These are phyloP conservation scores for Monoplex corrugatus DNA, from an alignment of 2,888 invertebrate species.

Conservation along the genomic window DNA sequence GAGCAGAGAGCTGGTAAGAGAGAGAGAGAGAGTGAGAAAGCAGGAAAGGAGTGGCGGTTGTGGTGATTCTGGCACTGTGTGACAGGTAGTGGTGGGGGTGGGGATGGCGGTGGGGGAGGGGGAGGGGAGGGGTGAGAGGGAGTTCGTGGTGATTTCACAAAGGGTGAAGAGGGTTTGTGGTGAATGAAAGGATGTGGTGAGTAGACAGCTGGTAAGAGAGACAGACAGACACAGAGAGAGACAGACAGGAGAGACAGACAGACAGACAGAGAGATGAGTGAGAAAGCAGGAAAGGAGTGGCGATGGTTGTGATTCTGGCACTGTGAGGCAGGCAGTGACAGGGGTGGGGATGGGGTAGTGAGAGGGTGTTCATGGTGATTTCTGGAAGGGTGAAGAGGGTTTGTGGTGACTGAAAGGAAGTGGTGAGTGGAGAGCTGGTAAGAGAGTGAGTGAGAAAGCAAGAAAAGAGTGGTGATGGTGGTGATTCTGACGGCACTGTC, in stretches of 20 bases:
- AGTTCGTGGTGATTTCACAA: neutral
- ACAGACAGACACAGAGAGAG: neutral
- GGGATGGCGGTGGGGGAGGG: no score
- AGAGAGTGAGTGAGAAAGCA: neutral
- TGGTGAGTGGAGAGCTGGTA: neutral
- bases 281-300: no score
- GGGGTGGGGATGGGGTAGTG: neutral
- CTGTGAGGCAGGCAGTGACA: neutral
- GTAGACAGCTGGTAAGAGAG: neutral
- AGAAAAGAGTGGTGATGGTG: neutral
- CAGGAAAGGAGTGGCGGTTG: no score
- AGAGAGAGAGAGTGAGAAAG: no score
- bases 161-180: neutral
- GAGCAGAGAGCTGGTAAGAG: neutral
- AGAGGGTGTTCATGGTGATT: neutral
- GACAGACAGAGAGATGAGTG: neutral
- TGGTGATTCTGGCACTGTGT: no score
- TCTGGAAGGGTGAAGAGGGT: neutral
- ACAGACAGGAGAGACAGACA: no score
- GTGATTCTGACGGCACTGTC: neutral
- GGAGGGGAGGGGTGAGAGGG: neutral
- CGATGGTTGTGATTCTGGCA: no score
- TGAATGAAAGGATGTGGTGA: neutral
- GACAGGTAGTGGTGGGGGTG: neutral
- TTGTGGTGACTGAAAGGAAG: neutral